phyloP scores from a whole-genome alignment of 1,140 invertebrate genomes.

The Asobara japonica region DNA sequence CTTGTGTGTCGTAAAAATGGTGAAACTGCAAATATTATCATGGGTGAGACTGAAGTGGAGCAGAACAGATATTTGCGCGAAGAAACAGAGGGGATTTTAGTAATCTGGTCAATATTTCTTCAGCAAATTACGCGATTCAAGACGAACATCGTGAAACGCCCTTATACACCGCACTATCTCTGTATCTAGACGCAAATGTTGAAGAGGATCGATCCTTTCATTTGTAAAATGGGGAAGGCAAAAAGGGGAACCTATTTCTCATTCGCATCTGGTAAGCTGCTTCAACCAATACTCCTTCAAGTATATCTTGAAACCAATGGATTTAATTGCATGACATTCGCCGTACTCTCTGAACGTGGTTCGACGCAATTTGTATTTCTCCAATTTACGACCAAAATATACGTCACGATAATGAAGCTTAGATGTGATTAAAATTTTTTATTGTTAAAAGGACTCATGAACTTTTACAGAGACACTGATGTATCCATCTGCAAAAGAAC shows the following conservation, averaged over 20 bases:
- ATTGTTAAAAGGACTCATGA: too few relatives aligned
- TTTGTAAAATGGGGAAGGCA: neutral
- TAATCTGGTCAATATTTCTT: slow-evolving; percentile 8
- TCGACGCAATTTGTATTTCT: neutral
- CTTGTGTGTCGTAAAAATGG: neutral
- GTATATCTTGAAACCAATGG: neutral
- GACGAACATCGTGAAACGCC: neutral
- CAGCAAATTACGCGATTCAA: slow-evolving; percentile 12
- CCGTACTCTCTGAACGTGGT: neutral
- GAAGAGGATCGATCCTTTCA: slow-evolving; percentile 14
- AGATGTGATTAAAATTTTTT: too few relatives aligned
- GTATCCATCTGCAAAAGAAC: too few relatives aligned
- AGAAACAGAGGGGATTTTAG: neutral
- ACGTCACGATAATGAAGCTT: too few relatives aligned
- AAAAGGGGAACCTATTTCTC: slow-evolving; percentile 8
- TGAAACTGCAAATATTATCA: neutral
- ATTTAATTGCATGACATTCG: slow-evolving; percentile 6
- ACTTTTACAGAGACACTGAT: too few relatives aligned
- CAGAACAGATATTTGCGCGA: neutral
- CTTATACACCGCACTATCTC: neutral
- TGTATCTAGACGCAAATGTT: neutral
- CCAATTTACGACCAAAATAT: neutral
- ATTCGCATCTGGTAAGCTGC: neutral
- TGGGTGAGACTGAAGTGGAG: neutral
- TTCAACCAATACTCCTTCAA: neutral